Conservation (phyloP, 30 jellyfish, hydroid and myxozoan species). For the Aurelia aurita region DNA sequence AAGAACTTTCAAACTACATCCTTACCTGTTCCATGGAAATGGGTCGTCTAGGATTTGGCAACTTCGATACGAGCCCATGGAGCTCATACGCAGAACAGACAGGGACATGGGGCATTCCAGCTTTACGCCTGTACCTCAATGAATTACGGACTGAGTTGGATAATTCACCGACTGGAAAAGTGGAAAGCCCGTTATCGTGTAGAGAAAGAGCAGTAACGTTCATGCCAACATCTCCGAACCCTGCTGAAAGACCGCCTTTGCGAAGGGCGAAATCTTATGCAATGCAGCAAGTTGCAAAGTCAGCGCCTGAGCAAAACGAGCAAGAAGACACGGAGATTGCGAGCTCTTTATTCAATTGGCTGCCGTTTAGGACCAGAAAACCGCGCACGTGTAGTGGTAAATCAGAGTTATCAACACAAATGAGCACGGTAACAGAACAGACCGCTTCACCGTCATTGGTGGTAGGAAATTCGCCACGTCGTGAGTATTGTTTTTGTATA, state of each 20-base stretch:
- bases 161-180: conserved; percentile 69
- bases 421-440: not conserved
- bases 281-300: conserved; percentile 37
- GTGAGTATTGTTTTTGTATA: conserved; percentile 11
- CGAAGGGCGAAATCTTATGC: conserved; percentile 37
- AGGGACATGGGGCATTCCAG: conserved; percentile 97
- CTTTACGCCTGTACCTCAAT: conserved; percentile 73
- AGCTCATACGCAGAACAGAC: conserved; percentile 83
- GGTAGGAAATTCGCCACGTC: conserved; percentile 59
- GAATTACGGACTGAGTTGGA: conserved; percentile 66
- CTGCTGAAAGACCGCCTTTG: conserved; percentile 35
- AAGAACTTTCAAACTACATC: conserved; percentile 84
- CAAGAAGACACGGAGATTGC: conserved; percentile 41
- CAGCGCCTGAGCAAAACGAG: conserved; percentile 66
- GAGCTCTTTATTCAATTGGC: conserved; percentile 50
- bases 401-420: conserved; percentile 36
- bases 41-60: conserved; percentile 78
- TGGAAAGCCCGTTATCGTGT: conserved; percentile 48
- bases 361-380: conserved; percentile 49
- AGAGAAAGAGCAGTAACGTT: conserved; percentile 72
- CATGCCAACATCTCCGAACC: conserved; percentile 37
- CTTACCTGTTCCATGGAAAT: conserved; percentile 88
- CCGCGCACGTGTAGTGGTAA: conserved; percentile 54
- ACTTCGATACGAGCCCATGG: conserved; percentile 96
- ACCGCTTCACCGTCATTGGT: not conserved